Conservation (phyloP, 2,797 vertebrate species). For the Pipistrellus nathusii region DNA sequence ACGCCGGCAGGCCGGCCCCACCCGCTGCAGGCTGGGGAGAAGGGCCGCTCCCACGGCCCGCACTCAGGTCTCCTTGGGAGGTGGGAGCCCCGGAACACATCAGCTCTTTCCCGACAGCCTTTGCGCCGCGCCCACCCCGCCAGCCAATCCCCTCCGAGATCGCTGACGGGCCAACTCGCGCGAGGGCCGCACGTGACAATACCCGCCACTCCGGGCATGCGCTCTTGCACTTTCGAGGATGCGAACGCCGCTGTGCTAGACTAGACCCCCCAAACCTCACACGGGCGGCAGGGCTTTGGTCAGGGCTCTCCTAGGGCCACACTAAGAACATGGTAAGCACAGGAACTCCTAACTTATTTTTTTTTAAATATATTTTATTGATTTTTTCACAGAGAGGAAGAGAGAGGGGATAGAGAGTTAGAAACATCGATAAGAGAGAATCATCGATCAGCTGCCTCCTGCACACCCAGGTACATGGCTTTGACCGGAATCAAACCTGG, state of each 20-base stretch:
- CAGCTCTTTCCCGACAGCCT: constrained; percentile 79
- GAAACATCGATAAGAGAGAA: too few relatives aligned
- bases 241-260: fast-evolving
- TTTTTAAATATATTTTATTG: too few relatives aligned
- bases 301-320: fast-evolving
- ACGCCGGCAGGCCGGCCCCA: too few relatives aligned
- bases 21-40: not conserved
- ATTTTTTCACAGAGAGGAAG: too few relatives aligned
- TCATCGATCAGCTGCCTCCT: too few relatives aligned
- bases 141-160: not conserved
- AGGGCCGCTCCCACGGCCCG: not conserved
- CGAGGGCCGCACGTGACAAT: constrained; percentile 55
- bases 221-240: not conserved
- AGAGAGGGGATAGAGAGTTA: too few relatives aligned
- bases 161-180: not conserved
- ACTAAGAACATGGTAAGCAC: fast-evolving
- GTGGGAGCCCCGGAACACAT: constrained; percentile 81
- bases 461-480: too few relatives aligned
- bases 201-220: not conserved
- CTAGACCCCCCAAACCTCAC: fast-evolving
- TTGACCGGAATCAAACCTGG: too few relatives aligned
- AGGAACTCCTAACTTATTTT: not conserved
- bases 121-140: fast-evolving
- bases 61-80: not conserved
- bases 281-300: not conserved